Conservation (phyloP, 2,113 vertebrate genomes). For the Brachyistius frenatus region DNA sequence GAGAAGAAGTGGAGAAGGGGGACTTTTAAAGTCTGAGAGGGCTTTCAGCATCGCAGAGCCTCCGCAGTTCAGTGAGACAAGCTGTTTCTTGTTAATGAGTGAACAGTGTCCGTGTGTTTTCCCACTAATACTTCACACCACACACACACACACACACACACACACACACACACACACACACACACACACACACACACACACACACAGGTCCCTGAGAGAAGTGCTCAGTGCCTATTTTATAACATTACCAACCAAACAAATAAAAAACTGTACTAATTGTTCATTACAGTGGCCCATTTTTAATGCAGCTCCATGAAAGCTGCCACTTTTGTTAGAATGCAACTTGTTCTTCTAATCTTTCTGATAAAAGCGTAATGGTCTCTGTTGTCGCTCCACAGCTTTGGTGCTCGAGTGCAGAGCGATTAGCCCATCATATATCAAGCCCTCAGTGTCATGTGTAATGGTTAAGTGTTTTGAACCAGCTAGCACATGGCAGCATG, state of each 20-base stretch:
- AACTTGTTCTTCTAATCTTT: conserved; percentile 38
- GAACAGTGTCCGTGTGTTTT: conserved; percentile 33
- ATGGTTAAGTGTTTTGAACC: conserved; percentile 72
- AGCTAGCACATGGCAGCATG: conserved; percentile 52
- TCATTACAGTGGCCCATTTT: conserved; percentile 3
- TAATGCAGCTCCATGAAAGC: conserved; percentile 24
- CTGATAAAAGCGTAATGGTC: conserved; percentile 56
- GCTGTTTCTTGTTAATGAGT: conserved; percentile 35
- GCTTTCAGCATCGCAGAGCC: neutral
- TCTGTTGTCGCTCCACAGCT: conserved; percentile 49
- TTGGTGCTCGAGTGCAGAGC: conserved; percentile 37
- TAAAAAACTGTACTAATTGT: conserved; percentile 12
- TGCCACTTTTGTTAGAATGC: conserved; percentile 14
- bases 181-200: conserved; percentile 8
- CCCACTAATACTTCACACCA: conserved; percentile 15
- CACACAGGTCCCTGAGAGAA: neutral
- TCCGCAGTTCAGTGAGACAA: conserved; percentile 14
- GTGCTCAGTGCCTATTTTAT: neutral
- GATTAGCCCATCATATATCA: conserved; percentile 66
- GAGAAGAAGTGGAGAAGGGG: conserved; percentile 8
- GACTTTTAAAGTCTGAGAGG: conserved; percentile 11
- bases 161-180: neutral
- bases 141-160: neutral
- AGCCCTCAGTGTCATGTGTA: conserved; percentile 62
- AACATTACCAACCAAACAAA: conserved; percentile 21